Percentiles rank a stretch among this genome's conserved stretches.
These are phyloP conservation scores for Zoanthus gigantus DNA, from an alignment of 92 coral and sea anemone species.

Conservation along the genomic window DNA sequence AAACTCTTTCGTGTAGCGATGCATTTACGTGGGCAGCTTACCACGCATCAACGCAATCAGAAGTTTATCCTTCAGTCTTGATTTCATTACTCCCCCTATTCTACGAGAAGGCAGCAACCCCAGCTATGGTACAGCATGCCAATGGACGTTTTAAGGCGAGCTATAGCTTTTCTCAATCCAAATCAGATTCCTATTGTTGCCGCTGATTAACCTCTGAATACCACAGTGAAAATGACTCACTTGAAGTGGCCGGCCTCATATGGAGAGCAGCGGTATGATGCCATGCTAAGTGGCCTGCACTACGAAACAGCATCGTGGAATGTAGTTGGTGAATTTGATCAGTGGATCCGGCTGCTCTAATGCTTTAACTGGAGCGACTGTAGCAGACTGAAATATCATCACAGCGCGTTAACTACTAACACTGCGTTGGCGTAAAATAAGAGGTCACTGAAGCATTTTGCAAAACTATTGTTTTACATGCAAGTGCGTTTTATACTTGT, in stretches of 20 bases:
- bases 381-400: not conserved
- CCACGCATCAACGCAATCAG: not conserved
- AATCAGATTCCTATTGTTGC: constrained; percentile 57
- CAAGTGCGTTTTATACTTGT: too few relatives aligned
- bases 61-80: constrained; percentile 29
- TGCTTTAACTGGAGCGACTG: not conserved
- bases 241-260: constrained; percentile 75
- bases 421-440: too few relatives aligned
- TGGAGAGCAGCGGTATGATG: constrained; percentile 67
- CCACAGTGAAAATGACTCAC: constrained; percentile 68
- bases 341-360: not conserved
- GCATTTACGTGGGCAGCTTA: constrained; percentile 34
- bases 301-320: not conserved
- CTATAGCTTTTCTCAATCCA: constrained; percentile 59
- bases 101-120: constrained; percentile 60
- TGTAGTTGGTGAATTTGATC: not conserved
- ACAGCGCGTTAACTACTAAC: too few relatives aligned
- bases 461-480: too few relatives aligned
- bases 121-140: constrained; percentile 67
- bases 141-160: constrained; percentile 50
- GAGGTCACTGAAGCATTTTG: too few relatives aligned
- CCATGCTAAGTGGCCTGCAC: constrained; percentile 46
- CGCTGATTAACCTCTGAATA: constrained; percentile 65
- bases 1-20: not conserved
- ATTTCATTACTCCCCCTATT: constrained; percentile 68